Evolutionary conservation across 2,888 invertebrate species (phyloP), one percentile per base, ranked within the genome.

Genomic region (Tenthredo distinguenda): DNA sequence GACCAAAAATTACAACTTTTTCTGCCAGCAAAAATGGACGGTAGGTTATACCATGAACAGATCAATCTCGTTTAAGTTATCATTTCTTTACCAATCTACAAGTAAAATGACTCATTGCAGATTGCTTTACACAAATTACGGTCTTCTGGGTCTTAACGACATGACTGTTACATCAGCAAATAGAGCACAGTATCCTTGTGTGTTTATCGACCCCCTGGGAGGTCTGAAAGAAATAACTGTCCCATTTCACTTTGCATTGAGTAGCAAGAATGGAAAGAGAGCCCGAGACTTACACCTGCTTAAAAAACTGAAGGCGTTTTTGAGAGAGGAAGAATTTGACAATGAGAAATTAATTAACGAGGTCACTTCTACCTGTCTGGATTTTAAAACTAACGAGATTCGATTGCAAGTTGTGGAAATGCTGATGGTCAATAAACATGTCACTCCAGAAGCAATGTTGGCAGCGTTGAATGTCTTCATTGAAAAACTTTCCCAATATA

Each of bases 171-270:
- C 88, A 15, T 86, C 89, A 12, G 89, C 87, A 1, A 96, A 96
- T 89, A 94, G 95, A 74, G 95, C 96, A 21, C 95, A 95, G 87
- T 96, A 96, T 91, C 96, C 96, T 83, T 97, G 98, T 90, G 95
- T 98, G 1, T 96, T 99, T 83, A 94, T 99, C 72, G 98, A 98
- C 92, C 96, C 97, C 1, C 96, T 97, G 91, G 98, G 98, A 0
- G 95, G 96, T 90, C 93, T 99, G 0, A 98, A 97, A 92, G 97
- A 97, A 91, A 95, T 99, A 87, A 94, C 95, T 87, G 96, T 99
- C 89, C 99, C 99, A 37, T 99, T 99, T 93, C 98, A 98, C 93
- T 97, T 97, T 92, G 97, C 98, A 0, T 94, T 99, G 65, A 97
- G 97, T 92, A 98, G 97, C 88, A 97, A 97, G 91, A 97, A 97